Evolutionary conservation across 2,113 vertebrate species (phyloP), one percentile per base, ranked within the genome.

Genomic region (Sander vitreus): DNA sequence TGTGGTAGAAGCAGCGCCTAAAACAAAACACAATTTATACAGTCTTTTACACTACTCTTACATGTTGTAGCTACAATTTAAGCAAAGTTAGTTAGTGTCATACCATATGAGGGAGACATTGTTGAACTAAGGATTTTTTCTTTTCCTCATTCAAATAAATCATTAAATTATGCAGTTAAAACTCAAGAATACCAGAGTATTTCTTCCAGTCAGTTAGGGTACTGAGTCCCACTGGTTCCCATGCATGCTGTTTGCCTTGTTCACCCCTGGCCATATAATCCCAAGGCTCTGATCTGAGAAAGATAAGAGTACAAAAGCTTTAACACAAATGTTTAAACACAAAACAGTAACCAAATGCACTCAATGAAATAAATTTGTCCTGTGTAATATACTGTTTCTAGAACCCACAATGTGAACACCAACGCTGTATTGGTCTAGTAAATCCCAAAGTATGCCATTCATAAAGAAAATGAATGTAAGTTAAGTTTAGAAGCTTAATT

Each of bases 1-100:
- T 13, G 97, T 97, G 67, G 94, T 93, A 1, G 95, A 96, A n/a
- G 94, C 93, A 74, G 95, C 95, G 1, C 95, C 95, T 95, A 55
- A 66, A 14, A 84, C 33, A 80, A 0, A 69, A 10, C 0, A 6
- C 25, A 81, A 18, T 47, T 30, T 9, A 39, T 36, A 33, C 5
- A 63, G 25, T 48, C 12, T 59, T 71, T 60, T 4, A 69, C 1
- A 50, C 43, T 33, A 8, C 23, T 58, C 45, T 33, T 58, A 10
- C 45, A 59, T 21, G 19, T 43, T 59, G 15, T 47, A 6, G 23
- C 18, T 5, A 76, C 25, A 59, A 25, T n/a, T 50, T 57, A 3
- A 18, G 19, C 59, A 77, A 33, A 58, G 16, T 25, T 16, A 47
- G 23, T 16, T 7, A 54, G 8, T 13, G 5, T 23, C 5, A 58